Percentiles rank a stretch among this genome's conserved stretches.
These are phyloP conservation scores for Trichopoda pennipes DNA, from an alignment of 2,888 invertebrate species.

Conservation along the genomic window DNA sequence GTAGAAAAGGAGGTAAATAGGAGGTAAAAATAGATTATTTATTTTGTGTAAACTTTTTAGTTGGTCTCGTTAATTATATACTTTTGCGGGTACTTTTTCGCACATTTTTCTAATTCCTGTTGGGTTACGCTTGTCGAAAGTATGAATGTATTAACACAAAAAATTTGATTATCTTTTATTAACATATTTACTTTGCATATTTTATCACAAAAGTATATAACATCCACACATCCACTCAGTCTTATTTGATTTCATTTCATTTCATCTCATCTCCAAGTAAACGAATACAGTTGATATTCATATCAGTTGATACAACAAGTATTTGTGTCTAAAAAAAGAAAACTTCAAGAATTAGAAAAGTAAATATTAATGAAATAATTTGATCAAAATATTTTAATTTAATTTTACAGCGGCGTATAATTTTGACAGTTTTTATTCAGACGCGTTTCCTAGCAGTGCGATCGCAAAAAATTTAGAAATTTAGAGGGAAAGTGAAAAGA, in stretches of 20 bases:
- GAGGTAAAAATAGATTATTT: no score
- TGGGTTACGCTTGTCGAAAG: constrained; percentile 26
- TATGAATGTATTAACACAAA: not conserved
- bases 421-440: constrained; percentile 60
- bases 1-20: no score
- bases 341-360: constrained; percentile 42
- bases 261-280: constrained; percentile 25
- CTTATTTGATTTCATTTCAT: constrained; percentile 9
- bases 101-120: constrained; percentile 12
- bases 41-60: not conserved
- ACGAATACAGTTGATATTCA: constrained; percentile 11
- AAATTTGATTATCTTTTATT: constrained; percentile 46
- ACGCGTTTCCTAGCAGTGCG: constrained; percentile 54
- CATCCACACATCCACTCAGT: constrained; percentile 2
- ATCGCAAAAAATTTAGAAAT: not conserved
- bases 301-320: constrained; percentile 14
- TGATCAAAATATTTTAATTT: constrained; percentile 36
- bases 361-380: constrained; percentile 32
- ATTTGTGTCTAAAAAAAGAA: not conserved
- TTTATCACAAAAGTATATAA: constrained; percentile 25
- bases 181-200: constrained; percentile 42
- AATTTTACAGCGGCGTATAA: constrained; percentile 21
- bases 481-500: not conserved
- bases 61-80: not conserved
- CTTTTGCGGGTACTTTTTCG: not conserved